These are phyloP conservation scores for Leucophenga varia DNA, from an alignment of 1,140 invertebrate species.

Conservation along the genomic window DNA sequence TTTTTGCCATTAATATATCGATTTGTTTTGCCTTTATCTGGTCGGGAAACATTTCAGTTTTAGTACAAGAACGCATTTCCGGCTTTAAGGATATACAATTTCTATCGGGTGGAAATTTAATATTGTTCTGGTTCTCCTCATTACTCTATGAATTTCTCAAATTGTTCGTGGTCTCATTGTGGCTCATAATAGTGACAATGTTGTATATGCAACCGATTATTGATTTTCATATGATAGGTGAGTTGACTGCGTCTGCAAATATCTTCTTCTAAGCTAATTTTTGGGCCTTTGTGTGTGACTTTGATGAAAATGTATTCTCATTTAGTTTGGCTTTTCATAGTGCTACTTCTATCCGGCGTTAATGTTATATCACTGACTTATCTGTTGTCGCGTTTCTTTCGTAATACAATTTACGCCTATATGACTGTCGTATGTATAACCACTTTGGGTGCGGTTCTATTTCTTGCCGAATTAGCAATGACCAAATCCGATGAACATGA, in stretches of 20 bases:
- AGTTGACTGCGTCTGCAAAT: neutral
- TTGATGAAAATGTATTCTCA: too few relatives aligned
- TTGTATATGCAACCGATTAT: slow-evolving; percentile 14
- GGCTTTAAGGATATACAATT: slow-evolving; percentile 26
- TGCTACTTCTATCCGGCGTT: slow-evolving; percentile 5
- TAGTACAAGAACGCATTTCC: slow-evolving; percentile 8
- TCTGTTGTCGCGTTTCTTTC: slow-evolving; percentile 2
- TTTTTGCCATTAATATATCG: slow-evolving; percentile 16
- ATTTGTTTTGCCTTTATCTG: slow-evolving; percentile 18
- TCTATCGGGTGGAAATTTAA: slow-evolving; percentile 15
- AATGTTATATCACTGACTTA: slow-evolving; percentile 15
- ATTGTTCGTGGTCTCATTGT: neutral
- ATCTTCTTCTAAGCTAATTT: neutral
- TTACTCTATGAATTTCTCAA: neutral
- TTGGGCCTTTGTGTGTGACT: too few relatives aligned
- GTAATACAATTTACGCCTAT: slow-evolving; percentile 3
- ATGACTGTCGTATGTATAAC: slow-evolving; percentile 7
- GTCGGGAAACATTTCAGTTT: slow-evolving; percentile 4
- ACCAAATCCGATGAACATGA: too few relatives aligned
- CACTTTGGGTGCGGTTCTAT: too few relatives aligned
- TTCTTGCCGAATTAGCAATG: too few relatives aligned
- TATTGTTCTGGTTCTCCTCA: neutral
- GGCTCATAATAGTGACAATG: neutral
- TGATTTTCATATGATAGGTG: slow-evolving; percentile 12
- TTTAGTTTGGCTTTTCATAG: slow-evolving; percentile 12